Percentiles rank a stretch among this genome's conserved stretches.
Conservation (phyloP, 2,797 vertebrate genomes). For the Chaetophractus vellerosus region DNA sequence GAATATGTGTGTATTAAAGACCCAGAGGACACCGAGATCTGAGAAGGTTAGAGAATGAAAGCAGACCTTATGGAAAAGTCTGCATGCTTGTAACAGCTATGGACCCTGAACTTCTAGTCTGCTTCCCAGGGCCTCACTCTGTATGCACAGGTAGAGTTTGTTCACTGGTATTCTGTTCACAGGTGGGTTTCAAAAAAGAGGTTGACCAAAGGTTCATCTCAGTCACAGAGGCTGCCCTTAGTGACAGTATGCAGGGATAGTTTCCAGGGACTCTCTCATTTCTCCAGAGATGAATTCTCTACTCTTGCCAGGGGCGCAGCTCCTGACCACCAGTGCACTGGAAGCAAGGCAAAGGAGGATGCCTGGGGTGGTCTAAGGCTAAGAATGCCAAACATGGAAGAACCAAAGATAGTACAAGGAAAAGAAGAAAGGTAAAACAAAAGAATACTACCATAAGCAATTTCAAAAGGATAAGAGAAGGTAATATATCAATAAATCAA, state of each 20-base stretch:
- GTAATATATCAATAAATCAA: neutral
- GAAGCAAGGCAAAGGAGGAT: neutral
- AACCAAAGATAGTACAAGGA: neutral
- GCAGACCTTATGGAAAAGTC: neutral
- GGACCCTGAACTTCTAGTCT: neutral
- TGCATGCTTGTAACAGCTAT: neutral
- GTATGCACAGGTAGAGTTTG: neutral
- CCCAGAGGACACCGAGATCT: neutral
- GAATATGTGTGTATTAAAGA: neutral
- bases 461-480: neutral
- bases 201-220: neutral
- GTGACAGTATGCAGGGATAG: neutral
- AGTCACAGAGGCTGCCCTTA: neutral
- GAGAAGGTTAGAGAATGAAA: neutral
- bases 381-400: neutral
- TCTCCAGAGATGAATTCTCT: neutral
- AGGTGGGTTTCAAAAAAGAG: neutral
- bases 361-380: neutral
- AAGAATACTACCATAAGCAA: neutral
- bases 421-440: constrained; percentile 23
- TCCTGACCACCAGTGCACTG: neutral
- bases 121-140: neutral
- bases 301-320: neutral
- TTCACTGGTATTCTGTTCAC: neutral
- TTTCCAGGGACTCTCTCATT: neutral